Conservation (phyloP, 1,140 invertebrate species). For the Pseudomyrmex pallidus region DNA sequence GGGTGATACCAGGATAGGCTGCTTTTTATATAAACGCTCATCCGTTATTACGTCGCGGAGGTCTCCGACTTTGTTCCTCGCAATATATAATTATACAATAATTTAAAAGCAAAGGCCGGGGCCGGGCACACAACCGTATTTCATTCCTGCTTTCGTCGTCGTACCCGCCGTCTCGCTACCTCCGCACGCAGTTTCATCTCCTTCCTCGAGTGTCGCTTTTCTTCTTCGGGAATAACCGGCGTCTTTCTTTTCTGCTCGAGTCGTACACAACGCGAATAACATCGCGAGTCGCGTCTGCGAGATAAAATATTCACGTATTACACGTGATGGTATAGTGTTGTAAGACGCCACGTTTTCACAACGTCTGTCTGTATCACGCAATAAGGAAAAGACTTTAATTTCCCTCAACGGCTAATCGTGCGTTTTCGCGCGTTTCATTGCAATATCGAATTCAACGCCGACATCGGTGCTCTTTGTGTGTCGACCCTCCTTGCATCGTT, state of each 20-base stretch:
- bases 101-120: conserved; percentile 78
- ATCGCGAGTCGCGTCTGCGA: background rate
- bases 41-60: conserved; percentile 78
- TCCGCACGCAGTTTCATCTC: conserved; percentile 29
- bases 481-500: conserved; percentile 22
- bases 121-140: conserved; percentile 64
- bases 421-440: conserved; percentile 38
- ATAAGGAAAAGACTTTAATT: conserved; percentile 16
- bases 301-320: conserved; percentile 35
- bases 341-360: background rate
- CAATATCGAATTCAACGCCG: conserved; percentile 18
- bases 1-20: conserved; percentile 31
- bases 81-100: conserved; percentile 83
- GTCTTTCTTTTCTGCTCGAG: conserved; percentile 1
- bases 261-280: background rate
- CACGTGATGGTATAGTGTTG: background rate
- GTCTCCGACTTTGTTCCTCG: conserved; percentile 76
- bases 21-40: conserved; percentile 78
- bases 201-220: conserved; percentile 55
- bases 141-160: conserved; percentile 64
- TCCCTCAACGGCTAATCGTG: background rate
- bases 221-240: conserved; percentile 23
- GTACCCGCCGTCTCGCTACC: conserved; percentile 35
- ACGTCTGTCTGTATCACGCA: background rate
- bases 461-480: conserved; percentile 3